Percentiles rank a stretch among this genome's conserved stretches.
Conservation (phyloP, 2,797 vertebrate species). For the Neopelma chrysocephalum region DNA sequence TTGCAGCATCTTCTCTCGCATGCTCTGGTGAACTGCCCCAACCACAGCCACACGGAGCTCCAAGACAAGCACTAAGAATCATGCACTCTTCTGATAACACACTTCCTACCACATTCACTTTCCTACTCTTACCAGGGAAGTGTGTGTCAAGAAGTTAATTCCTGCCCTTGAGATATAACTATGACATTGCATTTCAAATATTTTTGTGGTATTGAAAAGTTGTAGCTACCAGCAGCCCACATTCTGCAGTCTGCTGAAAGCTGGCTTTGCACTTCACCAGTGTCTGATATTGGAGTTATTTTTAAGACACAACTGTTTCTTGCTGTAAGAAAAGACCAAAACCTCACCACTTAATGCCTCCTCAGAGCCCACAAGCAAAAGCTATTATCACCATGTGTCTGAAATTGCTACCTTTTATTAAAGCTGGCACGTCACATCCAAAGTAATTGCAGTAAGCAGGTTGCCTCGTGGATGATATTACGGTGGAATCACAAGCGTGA, state of each 20-base stretch:
- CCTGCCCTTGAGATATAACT: not conserved
- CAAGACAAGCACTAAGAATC: not conserved
- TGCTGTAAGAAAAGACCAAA: constrained; percentile 34
- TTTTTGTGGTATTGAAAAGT: not conserved
- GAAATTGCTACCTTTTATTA: constrained; percentile 15
- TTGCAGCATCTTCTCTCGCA: fast-evolving
- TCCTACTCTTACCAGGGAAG: not conserved
- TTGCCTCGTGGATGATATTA: not conserved
- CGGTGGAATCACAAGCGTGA: fast-evolving
- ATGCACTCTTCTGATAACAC: not conserved
- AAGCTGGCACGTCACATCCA: not conserved
- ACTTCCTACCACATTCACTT: not conserved
- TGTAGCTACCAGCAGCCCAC: not conserved
- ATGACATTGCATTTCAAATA: not conserved
- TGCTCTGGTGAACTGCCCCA: not conserved
- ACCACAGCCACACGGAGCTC: fast-evolving
- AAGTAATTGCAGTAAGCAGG: not conserved
- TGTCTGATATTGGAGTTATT: not conserved
- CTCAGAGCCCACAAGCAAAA: constrained; percentile 10
- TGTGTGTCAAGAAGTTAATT: not conserved
- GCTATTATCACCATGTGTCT: not conserved
- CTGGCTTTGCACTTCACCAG: not conserved
- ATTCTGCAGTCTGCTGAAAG: not conserved
- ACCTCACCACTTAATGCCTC: not conserved
- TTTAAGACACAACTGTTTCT: not conserved